phyloP scores from a whole-genome alignment of 1,140 invertebrate species.

The Anastrepha obliqua region DNA sequence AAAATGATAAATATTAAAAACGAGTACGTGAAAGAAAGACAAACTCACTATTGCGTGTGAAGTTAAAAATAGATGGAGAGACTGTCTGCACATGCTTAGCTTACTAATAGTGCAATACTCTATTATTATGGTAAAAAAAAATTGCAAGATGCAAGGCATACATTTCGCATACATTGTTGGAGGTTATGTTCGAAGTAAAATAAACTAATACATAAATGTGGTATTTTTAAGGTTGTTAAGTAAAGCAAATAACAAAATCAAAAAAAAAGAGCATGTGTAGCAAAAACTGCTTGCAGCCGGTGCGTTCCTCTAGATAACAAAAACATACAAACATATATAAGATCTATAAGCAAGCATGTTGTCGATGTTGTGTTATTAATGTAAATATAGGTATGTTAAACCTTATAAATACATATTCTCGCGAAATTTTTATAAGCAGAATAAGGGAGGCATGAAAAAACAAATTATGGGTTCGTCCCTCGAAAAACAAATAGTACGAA shows the following conservation, averaged over 20 bases:
- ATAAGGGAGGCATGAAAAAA: too few relatives aligned
- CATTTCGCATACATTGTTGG: neutral
- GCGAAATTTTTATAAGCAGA: too few relatives aligned
- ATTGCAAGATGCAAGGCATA: neutral
- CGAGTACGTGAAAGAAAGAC: conserved; percentile 30
- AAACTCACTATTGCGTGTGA: neutral
- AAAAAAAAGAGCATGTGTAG: neutral
- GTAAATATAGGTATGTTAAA: too few relatives aligned
- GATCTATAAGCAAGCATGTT: too few relatives aligned
- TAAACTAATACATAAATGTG: neutral
- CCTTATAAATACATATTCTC: too few relatives aligned
- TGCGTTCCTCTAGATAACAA: neutral
- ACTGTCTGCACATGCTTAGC: neutral
- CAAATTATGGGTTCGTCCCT: too few relatives aligned
- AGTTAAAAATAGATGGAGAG: conserved; percentile 38
- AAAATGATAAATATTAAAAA: neutral
- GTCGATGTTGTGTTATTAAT: too few relatives aligned
- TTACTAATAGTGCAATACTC: neutral
- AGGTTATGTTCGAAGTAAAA: conserved; percentile 22
- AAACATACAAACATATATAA: neutral
- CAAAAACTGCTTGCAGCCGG: conserved; percentile 27
- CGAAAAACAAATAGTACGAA: too few relatives aligned
- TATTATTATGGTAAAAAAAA: neutral
- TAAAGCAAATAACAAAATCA: neutral
- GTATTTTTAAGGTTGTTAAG: neutral